Evolutionary conservation across 2,888 invertebrate species (phyloP), one percentile per base, ranked within the genome.

Genomic region (Alcis repandata): DNA sequence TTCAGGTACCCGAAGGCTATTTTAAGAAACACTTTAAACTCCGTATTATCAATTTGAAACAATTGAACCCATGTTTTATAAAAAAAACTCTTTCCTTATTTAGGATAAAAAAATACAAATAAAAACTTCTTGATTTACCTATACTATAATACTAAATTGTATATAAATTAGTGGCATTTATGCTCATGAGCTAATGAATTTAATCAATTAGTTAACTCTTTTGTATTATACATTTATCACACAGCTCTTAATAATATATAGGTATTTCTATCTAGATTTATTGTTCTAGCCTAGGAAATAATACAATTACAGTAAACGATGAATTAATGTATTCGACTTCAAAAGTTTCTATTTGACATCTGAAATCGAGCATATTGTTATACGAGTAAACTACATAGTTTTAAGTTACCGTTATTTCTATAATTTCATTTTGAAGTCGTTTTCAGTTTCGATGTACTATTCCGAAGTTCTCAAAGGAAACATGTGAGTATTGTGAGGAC

Each of bases 1-100:
- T 58, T 58, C 61, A 64, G 60, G 41, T 51, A 64, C 73, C 79
- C 73, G 67, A 36, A 65, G 76, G 82, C 68, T 65, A 66, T 51
- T 13, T 63, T 49, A 43, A 20, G 62, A 63, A 56, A 51, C 36
- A 49, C 40, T 19, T 60, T 63, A 68, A 65, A 68, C 27, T 27
- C 6, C 27, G 27, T 27, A 4, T n/a, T 45, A 45, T n/a, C n/a
- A n/a, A n/a, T n/a, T n/a, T n/a, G n/a, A n/a, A n/a, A n/a, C n/a
- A n/a, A n/a, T 11, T 56, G 63, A 63, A 70, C 70, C 59, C 69
- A 72, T 70, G 72, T 77, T 70, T 45, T 17, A 19, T 7, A 41
- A 17, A 41, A 17, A 11, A 15, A n/a, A n/a, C n/a, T 41, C 9
- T 11, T 27, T 27, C n/a, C n/a, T 27, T 27, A 27, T 6, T 2